These are phyloP conservation scores for Drosophila mettleri DNA, from an alignment of 2,888 invertebrate genomes.

Conservation along the genomic window DNA sequence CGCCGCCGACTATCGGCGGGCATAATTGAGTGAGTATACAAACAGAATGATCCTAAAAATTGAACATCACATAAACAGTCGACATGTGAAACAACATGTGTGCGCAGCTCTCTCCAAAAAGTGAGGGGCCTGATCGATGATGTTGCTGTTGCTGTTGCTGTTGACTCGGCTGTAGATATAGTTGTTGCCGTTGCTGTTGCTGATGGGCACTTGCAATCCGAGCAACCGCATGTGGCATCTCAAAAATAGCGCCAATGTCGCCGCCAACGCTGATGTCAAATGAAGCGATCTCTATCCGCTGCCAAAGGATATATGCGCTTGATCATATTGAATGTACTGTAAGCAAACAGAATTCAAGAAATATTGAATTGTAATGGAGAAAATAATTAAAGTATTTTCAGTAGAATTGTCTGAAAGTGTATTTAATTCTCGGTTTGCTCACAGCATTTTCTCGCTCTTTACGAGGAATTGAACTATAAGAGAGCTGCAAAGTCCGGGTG, in stretches of 20 bases:
- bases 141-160: conserved; percentile 13
- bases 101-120: conserved; percentile 10
- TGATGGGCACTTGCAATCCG: conserved; percentile 41
- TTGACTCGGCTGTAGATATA: neutral
- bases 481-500: conserved; percentile 37
- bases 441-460: neutral
- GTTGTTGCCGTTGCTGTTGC: conserved; percentile 2
- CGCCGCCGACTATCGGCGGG: conserved; percentile 28
- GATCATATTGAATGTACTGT: neutral
- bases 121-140: conserved; percentile 27
- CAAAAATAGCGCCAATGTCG: conserved; percentile 65
- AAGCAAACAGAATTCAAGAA: neutral
- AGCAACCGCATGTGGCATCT: conserved; percentile 50
- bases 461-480: conserved; percentile 36
- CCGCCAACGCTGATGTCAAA: conserved; percentile 39
- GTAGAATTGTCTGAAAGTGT: conserved; percentile 17
- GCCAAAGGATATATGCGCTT: conserved; percentile 3
- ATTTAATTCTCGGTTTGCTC: neutral
- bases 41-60: conserved; percentile 44
- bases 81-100: conserved; percentile 51
- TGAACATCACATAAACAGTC: conserved; percentile 59
- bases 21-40: conserved; percentile 50
- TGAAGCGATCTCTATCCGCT: conserved; percentile 32
- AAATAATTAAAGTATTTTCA: neutral
- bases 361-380: neutral